Base-by-base conservation (phyloP, 2,888 invertebrate genomes). In the Ophion slaviceki region DNA sequence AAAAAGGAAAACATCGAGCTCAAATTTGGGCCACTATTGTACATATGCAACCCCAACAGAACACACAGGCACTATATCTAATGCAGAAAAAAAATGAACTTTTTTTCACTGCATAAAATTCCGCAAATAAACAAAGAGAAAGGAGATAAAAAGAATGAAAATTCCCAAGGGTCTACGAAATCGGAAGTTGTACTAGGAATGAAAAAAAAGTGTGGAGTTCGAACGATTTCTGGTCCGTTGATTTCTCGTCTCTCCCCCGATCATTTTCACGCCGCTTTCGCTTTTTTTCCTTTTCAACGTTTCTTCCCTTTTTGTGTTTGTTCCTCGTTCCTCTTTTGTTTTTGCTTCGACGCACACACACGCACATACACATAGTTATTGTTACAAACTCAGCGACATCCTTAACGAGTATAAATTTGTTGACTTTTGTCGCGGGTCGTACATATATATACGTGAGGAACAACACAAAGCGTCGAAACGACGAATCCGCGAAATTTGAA, bases 331-430 rank as follows among this genome's bases (percentile, higher is more conserved):
- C 28, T 77, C 57, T 28, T 47, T 67, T 82, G 77, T 80, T 74
- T 80, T 83, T 68, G 74, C 80, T 86, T 86, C 79, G 87, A 86
- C 86, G 86, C 89, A 7, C 40, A 40, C 40, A 87, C 87, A 87
- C 87, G 82, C 85, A 84, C 88, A 87, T 87, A 88, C 88, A 85
- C 88, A 87, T 88, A 88, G 88, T 88, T 88, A 88, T 88, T 87
- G 85, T 89, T 82, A 40, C 40, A 83, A 86, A 88, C 88, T 88
- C 87, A 88, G 89, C 89, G 88, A 88, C 89, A 89, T 89, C 88
- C 88, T 89, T 87, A 82, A 85, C 84, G 87, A 85, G 84, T 80
- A 82, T 79, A 78, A 61, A 77, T 80, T 75, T 28, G 53, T 45
- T 28, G 8, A 45, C 45, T 36, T 62, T 45, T 24, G 61, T 36